These are phyloP conservation scores for Anseranas semipalmata DNA, from an alignment of 2,113 vertebrate genomes.

Conservation along the genomic window DNA sequence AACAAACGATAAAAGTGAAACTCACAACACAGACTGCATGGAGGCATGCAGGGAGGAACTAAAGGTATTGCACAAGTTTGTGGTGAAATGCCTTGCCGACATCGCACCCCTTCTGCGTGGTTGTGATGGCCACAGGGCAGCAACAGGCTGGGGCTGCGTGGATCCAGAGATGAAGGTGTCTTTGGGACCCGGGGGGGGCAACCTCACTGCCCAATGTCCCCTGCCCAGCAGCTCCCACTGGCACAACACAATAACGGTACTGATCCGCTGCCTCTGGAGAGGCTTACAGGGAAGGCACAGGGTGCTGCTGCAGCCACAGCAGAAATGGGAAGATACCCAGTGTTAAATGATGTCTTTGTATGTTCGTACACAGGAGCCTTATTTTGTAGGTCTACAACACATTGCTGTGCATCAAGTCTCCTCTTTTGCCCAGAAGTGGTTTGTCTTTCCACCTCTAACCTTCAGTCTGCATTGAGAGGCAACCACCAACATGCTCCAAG, in stretches of 20 bases:
- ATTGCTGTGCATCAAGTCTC: not conserved
- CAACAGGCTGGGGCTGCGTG: not conserved
- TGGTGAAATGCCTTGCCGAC: not conserved
- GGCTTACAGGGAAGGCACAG: not conserved
- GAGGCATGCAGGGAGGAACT: not conserved
- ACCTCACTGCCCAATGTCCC: not conserved
- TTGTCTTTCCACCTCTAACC: not conserved
- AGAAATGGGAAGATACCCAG: not conserved
- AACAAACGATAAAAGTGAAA: not conserved
- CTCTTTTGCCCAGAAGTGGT: not conserved
- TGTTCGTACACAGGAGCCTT: not conserved
- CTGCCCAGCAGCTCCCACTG: not conserved
- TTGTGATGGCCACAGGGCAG: not conserved
- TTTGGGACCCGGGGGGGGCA: not conserved
- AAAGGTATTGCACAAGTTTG: not conserved
- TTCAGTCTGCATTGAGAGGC: not conserved
- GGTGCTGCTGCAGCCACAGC: not conserved
- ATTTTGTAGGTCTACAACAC: not conserved
- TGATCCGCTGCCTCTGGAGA: not conserved
- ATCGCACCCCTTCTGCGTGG: not conserved
- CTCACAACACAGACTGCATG: not conserved
- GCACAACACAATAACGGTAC: not conserved
- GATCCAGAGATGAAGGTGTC: not conserved
- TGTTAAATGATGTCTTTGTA: not conserved
- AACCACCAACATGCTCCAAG: not conserved